Base-by-base conservation (phyloP, 1,140 invertebrate genomes). In the Potamilus streckersoni region DNA sequence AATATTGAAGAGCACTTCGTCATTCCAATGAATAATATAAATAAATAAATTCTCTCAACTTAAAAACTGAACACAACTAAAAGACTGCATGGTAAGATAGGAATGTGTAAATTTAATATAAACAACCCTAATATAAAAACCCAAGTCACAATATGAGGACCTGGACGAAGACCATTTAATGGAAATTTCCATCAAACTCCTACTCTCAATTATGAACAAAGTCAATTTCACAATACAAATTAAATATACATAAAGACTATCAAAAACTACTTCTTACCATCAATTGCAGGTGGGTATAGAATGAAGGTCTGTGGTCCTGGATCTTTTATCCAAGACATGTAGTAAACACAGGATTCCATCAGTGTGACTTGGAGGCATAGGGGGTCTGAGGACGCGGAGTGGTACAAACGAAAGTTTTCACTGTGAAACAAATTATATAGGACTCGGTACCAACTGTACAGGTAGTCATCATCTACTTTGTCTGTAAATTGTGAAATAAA, bases 311-410 rank as follows among this genome's bases (percentile, higher is more conserved):
- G 76, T 20, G 85, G 84, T 31, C 86, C 86, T 15, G 86, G 86
- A 65, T 86, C 81, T 55, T 79, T 74, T 16, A 88, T 79, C 83
- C 86, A 89, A 14, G 86, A 87, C 81, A 87, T 74, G 69, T 83
- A 89, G 70, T 89, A 89, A 17, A 82, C 70, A 78, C 87, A 89
- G 3, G 87, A 89, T 69, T 89, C 85, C 87, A 89, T 89, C 66
- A 89, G 81, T 27, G 87, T 89, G 60, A 87, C 86, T 64, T 89
- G 86, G 38, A 89, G 74, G 84, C 87, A 89, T 14, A 89, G 82
- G 4, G 83, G 74, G 75, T 86, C 82, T 16, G 83, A 85, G 19
- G 86, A 79, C 11, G 84, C 77, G 2, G 86, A 86, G 78, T 88
- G 86, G 71, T 88, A 89, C 27, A 89, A 79, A 13, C 85, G 73